Percentiles rank a stretch among this genome's conserved stretches.
These are phyloP conservation scores for Myotis lucifugus DNA, from an alignment of 2,113 vertebrate species.

Conservation along the genomic window DNA sequence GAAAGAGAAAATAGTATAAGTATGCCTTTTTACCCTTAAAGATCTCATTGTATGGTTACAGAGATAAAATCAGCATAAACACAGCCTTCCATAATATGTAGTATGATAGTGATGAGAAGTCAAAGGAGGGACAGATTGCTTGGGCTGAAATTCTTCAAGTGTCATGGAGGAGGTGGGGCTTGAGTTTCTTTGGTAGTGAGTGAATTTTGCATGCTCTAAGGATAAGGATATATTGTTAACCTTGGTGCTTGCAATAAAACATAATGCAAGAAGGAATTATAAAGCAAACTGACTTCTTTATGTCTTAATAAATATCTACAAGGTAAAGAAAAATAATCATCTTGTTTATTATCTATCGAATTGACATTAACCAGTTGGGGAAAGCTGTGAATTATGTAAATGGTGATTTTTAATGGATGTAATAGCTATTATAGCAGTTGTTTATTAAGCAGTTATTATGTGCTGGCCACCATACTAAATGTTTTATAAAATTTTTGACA, in stretches of 20 bases:
- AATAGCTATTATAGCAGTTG: background rate
- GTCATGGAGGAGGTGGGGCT: background rate
- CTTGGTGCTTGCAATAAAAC: background rate
- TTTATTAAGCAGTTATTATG: background rate
- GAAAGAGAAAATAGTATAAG: background rate
- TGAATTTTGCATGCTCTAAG: background rate
- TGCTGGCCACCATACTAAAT: background rate
- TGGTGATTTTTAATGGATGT: background rate
- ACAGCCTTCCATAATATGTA: background rate
- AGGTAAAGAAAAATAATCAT: background rate
- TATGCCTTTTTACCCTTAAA: background rate
- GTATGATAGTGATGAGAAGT: background rate
- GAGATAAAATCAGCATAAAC: background rate
- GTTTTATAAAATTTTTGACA: background rate
- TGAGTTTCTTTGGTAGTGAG: background rate
- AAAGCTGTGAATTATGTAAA: background rate
- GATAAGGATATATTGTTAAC: background rate
- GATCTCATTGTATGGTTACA: background rate
- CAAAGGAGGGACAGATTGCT: background rate
- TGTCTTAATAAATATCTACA: background rate
- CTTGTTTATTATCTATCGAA: background rate
- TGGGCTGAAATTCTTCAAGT: background rate
- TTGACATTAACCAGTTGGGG: background rate
- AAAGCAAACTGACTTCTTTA: background rate
- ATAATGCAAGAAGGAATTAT: background rate